Percentiles rank a stretch among this genome's conserved stretches.
Evolutionary conservation across 1,140 invertebrate species (phyloP).

Genomic region (Metaphire vulgaris): DNA sequence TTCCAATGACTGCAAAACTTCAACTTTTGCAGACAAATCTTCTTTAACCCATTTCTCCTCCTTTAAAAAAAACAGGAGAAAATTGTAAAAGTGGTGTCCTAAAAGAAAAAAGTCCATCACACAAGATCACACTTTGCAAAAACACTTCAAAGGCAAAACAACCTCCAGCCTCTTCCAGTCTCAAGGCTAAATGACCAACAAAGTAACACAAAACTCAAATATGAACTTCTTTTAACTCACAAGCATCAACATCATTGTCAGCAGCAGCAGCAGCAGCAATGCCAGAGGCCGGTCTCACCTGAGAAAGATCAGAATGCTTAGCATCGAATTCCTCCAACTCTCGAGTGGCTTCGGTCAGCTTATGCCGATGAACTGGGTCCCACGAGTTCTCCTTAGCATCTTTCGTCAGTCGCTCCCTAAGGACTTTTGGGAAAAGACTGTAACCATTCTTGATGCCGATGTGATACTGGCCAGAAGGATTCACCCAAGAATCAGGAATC

Average conservation of each 20-base stretch:
- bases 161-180: too few relatives aligned
- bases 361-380: slow-evolving; percentile 73
- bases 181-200: too few relatives aligned
- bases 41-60: slow-evolving; percentile 81
- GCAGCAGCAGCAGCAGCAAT: too few relatives aligned
- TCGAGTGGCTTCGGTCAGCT: slow-evolving; percentile 66
- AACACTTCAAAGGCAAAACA: too few relatives aligned
- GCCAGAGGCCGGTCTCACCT: too few relatives aligned
- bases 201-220: too few relatives aligned
- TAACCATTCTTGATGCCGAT: slow-evolving; percentile 75
- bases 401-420: slow-evolving; percentile 74
- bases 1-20: slow-evolving; percentile 71
- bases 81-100: not conserved
- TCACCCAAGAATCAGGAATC: slow-evolving; percentile 76
- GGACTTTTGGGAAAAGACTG: slow-evolving; percentile 71
- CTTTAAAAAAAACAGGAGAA: slow-evolving; percentile 35
- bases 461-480: slow-evolving; percentile 73
- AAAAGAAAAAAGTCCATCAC: too few relatives aligned
- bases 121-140: too few relatives aligned
- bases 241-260: too few relatives aligned
- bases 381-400: slow-evolving; percentile 76
- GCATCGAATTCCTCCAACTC: slow-evolving; percentile 60
- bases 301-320: slow-evolving; percentile 48
- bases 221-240: too few relatives aligned
- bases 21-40: slow-evolving; percentile 77